phyloP scores from a whole-genome alignment of 92 coral and sea anemone species.

The Pocillopora grandis region DNA sequence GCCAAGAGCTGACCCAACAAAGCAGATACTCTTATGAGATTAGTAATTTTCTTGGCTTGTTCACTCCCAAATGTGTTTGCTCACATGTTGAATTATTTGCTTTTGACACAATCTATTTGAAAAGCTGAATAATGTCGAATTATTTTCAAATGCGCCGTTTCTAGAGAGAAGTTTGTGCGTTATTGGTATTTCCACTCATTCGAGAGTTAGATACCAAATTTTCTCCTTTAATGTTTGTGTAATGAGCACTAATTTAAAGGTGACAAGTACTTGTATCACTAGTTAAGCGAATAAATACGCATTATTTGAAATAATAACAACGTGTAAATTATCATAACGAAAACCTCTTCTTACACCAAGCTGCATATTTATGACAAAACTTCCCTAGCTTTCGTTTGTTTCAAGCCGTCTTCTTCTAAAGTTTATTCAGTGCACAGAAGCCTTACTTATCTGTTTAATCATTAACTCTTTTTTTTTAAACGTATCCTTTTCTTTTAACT shows the following conservation, averaged over 20 bases:
- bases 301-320: neutral
- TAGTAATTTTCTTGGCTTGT: neutral
- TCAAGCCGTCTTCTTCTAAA: too few relatives aligned
- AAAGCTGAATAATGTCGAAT: conserved; percentile 6
- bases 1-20: neutral
- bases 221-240: neutral
- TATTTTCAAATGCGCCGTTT: conserved; percentile 25
- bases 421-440: too few relatives aligned
- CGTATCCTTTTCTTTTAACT: neutral
- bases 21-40: neutral
- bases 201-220: neutral
- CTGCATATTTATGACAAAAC: conserved; percentile 5
- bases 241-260: conserved; percentile 8
- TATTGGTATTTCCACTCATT: conserved; percentile 21
- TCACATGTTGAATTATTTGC: neutral
- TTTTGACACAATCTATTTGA: conserved; percentile 1
- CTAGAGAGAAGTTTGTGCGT: conserved; percentile 1
- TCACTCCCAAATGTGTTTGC: conserved; percentile 6
- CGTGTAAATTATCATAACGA: conserved; percentile 6
- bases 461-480: neutral
- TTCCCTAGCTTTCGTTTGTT: neutral
- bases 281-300: neutral
- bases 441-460: neutral
- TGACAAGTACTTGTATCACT: conserved; percentile 17
- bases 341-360: neutral